phyloP scores from a whole-genome alignment of 2,113 vertebrate genomes.

The Chitala chitala region DNA sequence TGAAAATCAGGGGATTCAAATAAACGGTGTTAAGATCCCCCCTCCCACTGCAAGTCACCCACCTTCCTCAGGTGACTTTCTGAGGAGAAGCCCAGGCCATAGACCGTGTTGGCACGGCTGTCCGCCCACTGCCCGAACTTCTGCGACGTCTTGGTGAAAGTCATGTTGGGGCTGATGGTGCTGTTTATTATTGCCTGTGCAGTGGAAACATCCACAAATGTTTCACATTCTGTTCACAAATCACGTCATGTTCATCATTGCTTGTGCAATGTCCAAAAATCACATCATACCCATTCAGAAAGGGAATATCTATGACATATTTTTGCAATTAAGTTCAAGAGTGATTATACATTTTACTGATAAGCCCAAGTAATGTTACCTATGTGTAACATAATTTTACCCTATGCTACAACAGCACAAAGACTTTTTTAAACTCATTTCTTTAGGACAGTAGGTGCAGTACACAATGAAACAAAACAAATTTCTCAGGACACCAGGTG shows the following conservation, averaged over 20 bases:
- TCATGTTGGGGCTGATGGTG: constrained; percentile 99
- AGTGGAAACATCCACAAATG: constrained; percentile 40
- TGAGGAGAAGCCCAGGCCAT: constrained; percentile 96
- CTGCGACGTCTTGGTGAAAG: constrained; percentile 98
- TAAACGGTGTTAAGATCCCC: background rate
- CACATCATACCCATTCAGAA: too few species aligned
- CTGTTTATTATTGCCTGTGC: constrained; percentile 99
- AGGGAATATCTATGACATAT: too few species aligned
- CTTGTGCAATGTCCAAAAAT: too few species aligned
- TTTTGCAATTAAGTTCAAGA: too few species aligned
- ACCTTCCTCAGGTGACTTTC: constrained; percentile 97
- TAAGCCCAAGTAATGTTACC: too few species aligned
- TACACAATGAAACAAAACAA: too few species aligned
- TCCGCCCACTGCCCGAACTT: constrained; percentile 99
- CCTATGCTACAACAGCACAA: too few species aligned
- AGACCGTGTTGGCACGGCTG: constrained; percentile 91
- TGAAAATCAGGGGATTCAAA: background rate
- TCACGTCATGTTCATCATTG: background rate
- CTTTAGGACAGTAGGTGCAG: too few species aligned
- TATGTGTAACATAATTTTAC: too few species aligned
- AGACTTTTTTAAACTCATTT: too few species aligned
- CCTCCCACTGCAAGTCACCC: constrained; percentile 17
- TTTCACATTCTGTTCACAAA: constrained; percentile 7
- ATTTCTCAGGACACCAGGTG: too few species aligned
- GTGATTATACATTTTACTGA: too few species aligned